These are phyloP conservation scores for Operophtera brumata DNA, from an alignment of 2,888 invertebrate genomes.

Conservation along the genomic window DNA sequence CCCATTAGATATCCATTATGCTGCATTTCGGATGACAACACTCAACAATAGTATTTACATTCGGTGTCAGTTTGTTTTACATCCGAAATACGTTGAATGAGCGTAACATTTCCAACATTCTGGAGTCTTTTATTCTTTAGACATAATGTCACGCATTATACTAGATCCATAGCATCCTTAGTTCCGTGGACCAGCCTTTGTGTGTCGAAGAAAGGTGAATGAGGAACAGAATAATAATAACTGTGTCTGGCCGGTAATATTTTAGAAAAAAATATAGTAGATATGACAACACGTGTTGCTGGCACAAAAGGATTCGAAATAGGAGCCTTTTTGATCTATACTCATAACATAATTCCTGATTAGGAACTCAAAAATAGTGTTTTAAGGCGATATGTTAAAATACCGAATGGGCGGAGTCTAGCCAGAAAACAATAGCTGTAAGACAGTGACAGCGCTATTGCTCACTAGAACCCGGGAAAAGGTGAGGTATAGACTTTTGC, in stretches of 20 bases:
- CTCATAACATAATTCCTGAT: no score
- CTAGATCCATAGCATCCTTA: slow-evolving; percentile 66
- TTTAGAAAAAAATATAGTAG: slow-evolving; percentile 49
- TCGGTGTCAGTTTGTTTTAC: slow-evolving; percentile 80
- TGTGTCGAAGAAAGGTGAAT: slow-evolving; percentile 73
- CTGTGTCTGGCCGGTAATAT: slow-evolving; percentile 65
- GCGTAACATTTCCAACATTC: slow-evolving; percentile 72
- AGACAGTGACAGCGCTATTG: no score
- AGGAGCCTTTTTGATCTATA: no score
- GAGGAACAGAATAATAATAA: slow-evolving; percentile 73
- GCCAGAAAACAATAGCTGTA: no score
- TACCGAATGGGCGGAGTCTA: no score
- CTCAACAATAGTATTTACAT: slow-evolving; percentile 79
- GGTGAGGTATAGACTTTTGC: no score
- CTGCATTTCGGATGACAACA: slow-evolving; percentile 73
- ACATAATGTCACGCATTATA: slow-evolving; percentile 73
- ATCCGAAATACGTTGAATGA: slow-evolving; percentile 75
- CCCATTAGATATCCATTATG: slow-evolving; percentile 74
- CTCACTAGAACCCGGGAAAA: no score
- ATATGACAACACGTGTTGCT: slow-evolving; percentile 69
- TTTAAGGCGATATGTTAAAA: no score
- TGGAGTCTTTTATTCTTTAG: slow-evolving; percentile 64
- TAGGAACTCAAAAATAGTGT: no score
- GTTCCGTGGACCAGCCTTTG: slow-evolving; percentile 69
- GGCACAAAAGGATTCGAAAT: slow-evolving; percentile 60